Evolutionary conservation across 2,797 vertebrate species (phyloP), one percentile per base, ranked within the genome.

Genomic region (Crenichthys baileyi): DNA sequence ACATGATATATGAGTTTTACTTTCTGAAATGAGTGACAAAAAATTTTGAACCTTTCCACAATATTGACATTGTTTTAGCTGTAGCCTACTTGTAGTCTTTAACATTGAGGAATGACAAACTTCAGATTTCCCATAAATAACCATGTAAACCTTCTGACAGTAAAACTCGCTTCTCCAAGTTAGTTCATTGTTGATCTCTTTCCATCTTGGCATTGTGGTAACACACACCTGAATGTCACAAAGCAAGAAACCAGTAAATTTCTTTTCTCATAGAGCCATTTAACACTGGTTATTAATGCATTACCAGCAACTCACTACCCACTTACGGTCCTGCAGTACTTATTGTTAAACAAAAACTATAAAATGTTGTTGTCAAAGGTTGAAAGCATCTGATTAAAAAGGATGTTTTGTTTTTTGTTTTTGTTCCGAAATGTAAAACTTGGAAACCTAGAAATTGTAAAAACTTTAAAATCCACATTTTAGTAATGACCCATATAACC

Each of bases 401-500:
- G 8, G 20, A 56, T 56, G 7, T 8, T 22, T 56, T 41, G 41
- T 2, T 36, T 15, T 2, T 48, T 41, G 24, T 2, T 36, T 15
- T 13, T 48, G 46, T 12, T 12, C 4, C 1, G 24, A 36, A 31
- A 22, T 68, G 12, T 24, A 68, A 24, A 44, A 44, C 22, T 51
- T 63, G 36, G 61, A 63, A 63, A 63, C 31, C 46, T 8, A n/a
- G 5, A 31, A 7, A 31, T 11, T 24, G 12, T 36, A 6, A 39
- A 29, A 61, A 8, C 2, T 2, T 46, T 20, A 18, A 16, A 36
- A 75, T 20, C 60, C n/a, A 7, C 7, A 8, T 2, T 16, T 6
- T 11, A 16, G 13, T 48, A 26, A 70, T 48, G 67, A 2, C 67
- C 67, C 1, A 29, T 71, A 56, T 73, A 6, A 75, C 36, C 91